Percentiles rank a stretch among this genome's conserved stretches.
phyloP scores from a whole-genome alignment of 2,113 vertebrate species.

The Dolichotis patagonum region DNA sequence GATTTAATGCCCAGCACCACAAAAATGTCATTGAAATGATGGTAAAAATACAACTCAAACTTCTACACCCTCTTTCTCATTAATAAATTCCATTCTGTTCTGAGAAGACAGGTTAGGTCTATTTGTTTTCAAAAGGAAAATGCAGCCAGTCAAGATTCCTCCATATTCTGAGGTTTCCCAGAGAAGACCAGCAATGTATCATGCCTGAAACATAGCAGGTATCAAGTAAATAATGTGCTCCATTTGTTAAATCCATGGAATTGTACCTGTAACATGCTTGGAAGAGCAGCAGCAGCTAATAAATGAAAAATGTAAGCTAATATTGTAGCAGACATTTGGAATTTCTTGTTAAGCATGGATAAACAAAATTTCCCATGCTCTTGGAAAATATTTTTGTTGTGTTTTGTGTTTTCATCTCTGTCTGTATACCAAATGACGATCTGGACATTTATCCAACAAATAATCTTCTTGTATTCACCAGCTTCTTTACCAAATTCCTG shows the following conservation, averaged over 20 bases:
- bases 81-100: not conserved
- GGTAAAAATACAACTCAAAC: not conserved
- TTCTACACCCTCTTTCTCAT: not conserved
- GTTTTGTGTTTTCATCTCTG: not conserved
- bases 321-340: not conserved
- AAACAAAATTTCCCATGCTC: not conserved
- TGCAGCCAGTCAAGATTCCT: not conserved
- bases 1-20: not conserved
- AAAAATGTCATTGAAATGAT: constrained; percentile 5
- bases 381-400: not conserved
- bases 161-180: not conserved
- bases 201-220: not conserved
- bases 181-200: not conserved
- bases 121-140: constrained; percentile 7
- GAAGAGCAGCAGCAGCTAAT: not conserved
- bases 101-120: not conserved
- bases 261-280: not conserved
- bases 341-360: not conserved
- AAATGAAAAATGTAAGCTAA: not conserved
- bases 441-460: not conserved
- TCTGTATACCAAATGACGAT: not conserved
- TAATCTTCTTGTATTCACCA: not conserved
- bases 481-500: not conserved
- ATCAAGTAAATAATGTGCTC: not conserved
- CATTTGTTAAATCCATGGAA: not conserved